Base-by-base conservation (phyloP, 2,888 invertebrate genomes). In the Luperina testacea region DNA sequence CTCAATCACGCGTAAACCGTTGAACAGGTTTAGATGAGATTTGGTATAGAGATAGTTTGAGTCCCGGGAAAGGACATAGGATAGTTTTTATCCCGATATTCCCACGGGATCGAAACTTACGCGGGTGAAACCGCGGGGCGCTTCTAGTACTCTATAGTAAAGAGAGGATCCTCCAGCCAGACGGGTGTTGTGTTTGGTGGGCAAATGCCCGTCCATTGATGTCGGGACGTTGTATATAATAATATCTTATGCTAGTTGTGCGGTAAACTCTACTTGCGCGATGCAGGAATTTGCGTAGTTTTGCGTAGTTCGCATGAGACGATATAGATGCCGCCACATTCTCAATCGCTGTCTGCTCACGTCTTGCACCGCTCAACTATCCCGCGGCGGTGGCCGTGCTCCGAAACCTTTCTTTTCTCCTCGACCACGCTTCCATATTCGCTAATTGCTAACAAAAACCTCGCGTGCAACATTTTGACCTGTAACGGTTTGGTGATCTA, bases 311-410 rank as follows among this genome's bases (percentile, higher is more conserved):
- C 53, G 2, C 51, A 20, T 20, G 8, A 20, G 0, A 6, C 20
- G 53, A 53, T 20, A 8, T n/a, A n/a, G n/a, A n/a, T 59, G 57
- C 57, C 57, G n/a, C 57, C n/a, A 11, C 11, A 59, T 59, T 74
- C 24, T 3, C 0, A 69, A 15, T 27, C 83, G 83, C 81, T 78
- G 1, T 65, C 9, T 38, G n/a, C 72, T 74, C 13, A n/a, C 48
- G 13, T 20, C 82, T 85, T 80, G 27, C 84, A 67, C 79, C 86
- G 69, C 87, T 24, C 38, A 20, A 20, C 63, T 76, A 64, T 86
- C 90, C 92, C 86, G 90, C 90, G 92, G 93, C 92, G 81, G 85
- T 91, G 90, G 83, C 91, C 90, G 89, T 86, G 88, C 90, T 87
- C 88, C 86, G 76, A 88, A 88, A 86, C 82, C 86, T 87, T 89